These are phyloP conservation scores for Sinella curviseta DNA, from an alignment of 1,140 invertebrate species.

Conservation along the genomic window DNA sequence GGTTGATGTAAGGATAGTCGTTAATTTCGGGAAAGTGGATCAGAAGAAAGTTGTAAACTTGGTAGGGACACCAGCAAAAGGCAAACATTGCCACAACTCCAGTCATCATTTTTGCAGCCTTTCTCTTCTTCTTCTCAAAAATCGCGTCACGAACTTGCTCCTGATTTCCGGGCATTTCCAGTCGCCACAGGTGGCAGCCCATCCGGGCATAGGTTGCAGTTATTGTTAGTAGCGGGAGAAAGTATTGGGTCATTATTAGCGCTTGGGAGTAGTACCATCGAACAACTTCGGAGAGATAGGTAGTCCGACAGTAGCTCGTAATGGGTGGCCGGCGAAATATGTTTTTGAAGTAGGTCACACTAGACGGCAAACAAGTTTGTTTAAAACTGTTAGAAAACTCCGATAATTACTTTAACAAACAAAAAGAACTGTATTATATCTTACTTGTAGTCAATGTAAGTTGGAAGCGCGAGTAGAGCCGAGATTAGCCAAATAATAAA, in stretches of 20 bases:
- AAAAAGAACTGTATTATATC: too few relatives aligned
- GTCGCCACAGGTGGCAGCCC: constrained; percentile 72
- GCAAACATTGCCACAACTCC: constrained; percentile 78
- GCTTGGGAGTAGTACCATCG: constrained; percentile 62
- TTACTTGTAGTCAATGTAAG: not conserved
- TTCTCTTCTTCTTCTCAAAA: constrained; percentile 76
- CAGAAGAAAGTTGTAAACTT: constrained; percentile 65
- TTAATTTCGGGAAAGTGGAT: not conserved
- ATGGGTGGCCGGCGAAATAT: not conserved
- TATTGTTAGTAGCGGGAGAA: constrained; percentile 74
- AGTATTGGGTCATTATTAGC: constrained; percentile 67
- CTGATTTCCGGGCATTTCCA: constrained; percentile 71
- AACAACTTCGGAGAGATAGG: constrained; percentile 58
- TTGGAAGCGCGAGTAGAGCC: not conserved
- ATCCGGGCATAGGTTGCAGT: constrained; percentile 75
- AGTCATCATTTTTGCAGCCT: constrained; percentile 82
- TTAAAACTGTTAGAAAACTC: too few relatives aligned
- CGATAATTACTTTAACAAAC: too few relatives aligned
- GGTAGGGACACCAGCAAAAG: constrained; percentile 77
- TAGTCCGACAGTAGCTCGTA: constrained; percentile 62
- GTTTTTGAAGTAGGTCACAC: not conserved
- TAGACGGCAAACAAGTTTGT: too few relatives aligned
- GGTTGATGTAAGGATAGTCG: constrained; percentile 70
- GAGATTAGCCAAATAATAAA: not conserved
- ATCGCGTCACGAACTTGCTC: constrained; percentile 72